phyloP scores from a whole-genome alignment of 2,113 vertebrate species.

The Lophochroa leadbeateri region DNA sequence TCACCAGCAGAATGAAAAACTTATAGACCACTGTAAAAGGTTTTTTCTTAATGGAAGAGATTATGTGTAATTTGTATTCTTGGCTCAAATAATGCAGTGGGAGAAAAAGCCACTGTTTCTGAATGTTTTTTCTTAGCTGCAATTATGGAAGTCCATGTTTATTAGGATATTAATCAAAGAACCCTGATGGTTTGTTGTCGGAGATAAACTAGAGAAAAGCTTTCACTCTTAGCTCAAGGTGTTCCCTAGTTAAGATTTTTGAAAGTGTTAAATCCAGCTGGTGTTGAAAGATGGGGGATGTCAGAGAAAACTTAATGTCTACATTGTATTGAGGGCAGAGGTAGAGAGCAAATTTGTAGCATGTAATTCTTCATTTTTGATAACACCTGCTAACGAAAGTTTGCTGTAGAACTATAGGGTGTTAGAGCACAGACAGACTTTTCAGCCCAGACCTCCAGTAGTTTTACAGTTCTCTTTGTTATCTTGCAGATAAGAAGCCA shows the following conservation, averaged over 20 bases:
- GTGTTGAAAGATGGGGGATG: background rate
- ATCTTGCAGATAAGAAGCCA: background rate
- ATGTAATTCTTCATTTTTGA: background rate
- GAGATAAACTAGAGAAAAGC: background rate
- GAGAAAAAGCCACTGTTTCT: background rate
- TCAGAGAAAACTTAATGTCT: background rate
- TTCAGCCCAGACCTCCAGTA: background rate
- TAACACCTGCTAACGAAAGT: background rate
- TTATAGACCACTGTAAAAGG: background rate
- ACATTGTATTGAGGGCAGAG: background rate
- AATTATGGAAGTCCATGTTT: background rate
- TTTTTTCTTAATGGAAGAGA: background rate
- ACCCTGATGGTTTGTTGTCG: background rate
- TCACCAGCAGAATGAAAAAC: background rate
- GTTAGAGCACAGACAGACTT: background rate
- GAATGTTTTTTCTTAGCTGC: background rate
- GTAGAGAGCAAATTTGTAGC: background rate
- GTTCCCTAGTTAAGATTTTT: background rate
- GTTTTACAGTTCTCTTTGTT: background rate
- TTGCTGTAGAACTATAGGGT: background rate
- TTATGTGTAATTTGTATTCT: background rate
- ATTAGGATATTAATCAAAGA: background rate
- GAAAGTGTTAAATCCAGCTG: background rate
- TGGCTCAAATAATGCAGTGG: background rate
- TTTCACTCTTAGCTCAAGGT: background rate